A percentile compares a stretch with the other conserved stretches of the same genome.
These are phyloP conservation scores for Caenorhabditis brenneri DNA, from an alignment of 1,140 invertebrate species.

Conservation along the genomic window DNA sequence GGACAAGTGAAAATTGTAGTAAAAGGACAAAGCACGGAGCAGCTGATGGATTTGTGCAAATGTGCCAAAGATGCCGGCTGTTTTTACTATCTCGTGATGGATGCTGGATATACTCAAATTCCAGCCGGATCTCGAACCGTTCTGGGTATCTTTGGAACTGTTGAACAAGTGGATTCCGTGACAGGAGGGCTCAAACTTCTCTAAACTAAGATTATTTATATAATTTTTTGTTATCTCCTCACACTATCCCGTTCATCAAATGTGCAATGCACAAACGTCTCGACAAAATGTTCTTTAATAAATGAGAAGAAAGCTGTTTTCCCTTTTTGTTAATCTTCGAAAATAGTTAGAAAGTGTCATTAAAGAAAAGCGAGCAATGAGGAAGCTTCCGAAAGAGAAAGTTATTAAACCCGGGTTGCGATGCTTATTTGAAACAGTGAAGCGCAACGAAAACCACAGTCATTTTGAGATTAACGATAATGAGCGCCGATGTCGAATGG, in stretches of 20 bases:
- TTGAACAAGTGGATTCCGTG: constrained; percentile 72
- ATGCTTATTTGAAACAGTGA: constrained; percentile 24
- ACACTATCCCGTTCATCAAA: neutral
- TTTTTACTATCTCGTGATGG: constrained; percentile 75
- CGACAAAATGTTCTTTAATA: constrained; percentile 1
- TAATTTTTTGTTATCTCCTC: neutral
- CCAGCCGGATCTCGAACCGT: constrained; percentile 73
- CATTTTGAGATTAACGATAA: constrained; percentile 26
- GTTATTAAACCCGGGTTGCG: neutral
- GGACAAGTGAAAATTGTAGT: constrained; percentile 75
- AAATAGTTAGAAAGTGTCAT: neutral
- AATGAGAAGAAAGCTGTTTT: constrained; percentile 12
- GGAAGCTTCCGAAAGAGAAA: constrained; percentile 2
- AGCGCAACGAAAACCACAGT: neutral
- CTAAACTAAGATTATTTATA: constrained; percentile 56
- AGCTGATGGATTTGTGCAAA: constrained; percentile 74
- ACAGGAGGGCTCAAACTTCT: constrained; percentile 73
- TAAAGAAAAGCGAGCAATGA: neutral
- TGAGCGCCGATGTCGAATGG: constrained; percentile 14
- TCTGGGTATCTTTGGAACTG: constrained; percentile 73
- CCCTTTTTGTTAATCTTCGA: neutral
- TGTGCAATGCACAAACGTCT: constrained; percentile 9
- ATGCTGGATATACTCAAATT: constrained; percentile 77
- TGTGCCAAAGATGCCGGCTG: constrained; percentile 72
- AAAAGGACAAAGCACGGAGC: constrained; percentile 74